Evolutionary conservation across 2,797 vertebrate species (phyloP).

Genomic region (Dryobates pubescens): DNA sequence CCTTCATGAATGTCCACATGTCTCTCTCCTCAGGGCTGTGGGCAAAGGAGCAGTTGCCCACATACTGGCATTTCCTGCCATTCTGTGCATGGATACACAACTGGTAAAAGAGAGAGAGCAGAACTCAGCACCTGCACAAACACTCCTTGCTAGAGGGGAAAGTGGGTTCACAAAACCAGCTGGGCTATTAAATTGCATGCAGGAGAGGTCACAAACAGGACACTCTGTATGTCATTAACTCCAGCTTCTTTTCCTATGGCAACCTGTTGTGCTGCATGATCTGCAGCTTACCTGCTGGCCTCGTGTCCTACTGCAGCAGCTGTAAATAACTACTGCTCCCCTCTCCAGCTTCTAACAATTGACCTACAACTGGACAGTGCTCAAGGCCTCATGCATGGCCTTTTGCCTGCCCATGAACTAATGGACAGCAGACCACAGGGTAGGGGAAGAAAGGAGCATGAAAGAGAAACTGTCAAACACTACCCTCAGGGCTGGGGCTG

Average conservation of each 20-base stretch:
- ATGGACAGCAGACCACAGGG: background rate
- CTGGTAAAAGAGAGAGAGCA: conserved; percentile 75
- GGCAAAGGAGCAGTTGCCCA: conserved; percentile 91
- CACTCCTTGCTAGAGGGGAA: background rate
- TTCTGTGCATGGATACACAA: conserved; percentile 89
- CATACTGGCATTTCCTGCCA: conserved; percentile 89
- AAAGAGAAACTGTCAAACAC: background rate
- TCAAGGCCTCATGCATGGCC: background rate
- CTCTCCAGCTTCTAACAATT: background rate
- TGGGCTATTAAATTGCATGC: background rate
- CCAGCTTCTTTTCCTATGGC: background rate
- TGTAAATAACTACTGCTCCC: background rate
- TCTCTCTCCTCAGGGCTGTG: conserved; percentile 95
- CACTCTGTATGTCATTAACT: background rate
- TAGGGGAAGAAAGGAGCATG: background rate
- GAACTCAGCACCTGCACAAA: background rate
- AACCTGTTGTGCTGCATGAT: background rate
- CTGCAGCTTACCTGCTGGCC: background rate
- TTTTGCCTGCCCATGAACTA: background rate
- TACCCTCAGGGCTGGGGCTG: background rate
- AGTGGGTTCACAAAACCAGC: background rate
- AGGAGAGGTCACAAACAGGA: background rate
- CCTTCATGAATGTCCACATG: conserved; percentile 98
- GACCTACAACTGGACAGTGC: background rate
- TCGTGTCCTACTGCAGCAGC: background rate